Conservation (phyloP, 1,140 invertebrate genomes). For the Hormaphis cornu region DNA sequence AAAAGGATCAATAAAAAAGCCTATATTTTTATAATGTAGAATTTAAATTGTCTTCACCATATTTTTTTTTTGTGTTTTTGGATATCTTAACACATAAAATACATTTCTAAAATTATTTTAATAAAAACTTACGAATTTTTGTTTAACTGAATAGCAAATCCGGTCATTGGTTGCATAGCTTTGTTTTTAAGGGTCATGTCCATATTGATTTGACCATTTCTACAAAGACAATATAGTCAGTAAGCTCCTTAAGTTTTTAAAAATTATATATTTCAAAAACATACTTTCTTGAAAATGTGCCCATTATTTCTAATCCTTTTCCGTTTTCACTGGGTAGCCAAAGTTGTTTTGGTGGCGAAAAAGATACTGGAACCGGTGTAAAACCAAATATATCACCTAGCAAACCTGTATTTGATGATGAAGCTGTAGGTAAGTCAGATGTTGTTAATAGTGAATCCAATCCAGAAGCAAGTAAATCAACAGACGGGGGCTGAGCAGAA, state of each 20-base stretch:
- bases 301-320: constrained; percentile 94
- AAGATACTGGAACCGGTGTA: constrained; percentile 53
- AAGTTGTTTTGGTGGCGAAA: constrained; percentile 71
- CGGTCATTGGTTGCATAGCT: constrained; percentile 94
- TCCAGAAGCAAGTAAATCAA: constrained; percentile 70
- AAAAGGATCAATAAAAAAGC: too few relatives aligned
- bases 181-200: constrained; percentile 96
- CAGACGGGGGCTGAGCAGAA: constrained; percentile 41
- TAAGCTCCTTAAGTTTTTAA: constrained; percentile 13
- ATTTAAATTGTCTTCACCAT: too few relatives aligned
- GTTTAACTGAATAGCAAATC: constrained; percentile 96
- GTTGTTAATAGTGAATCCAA: constrained; percentile 66
- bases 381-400: constrained; percentile 88
- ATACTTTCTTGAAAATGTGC: constrained; percentile 78
- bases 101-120: background rate
- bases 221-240: constrained; percentile 39
- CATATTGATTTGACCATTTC: constrained; percentile 82
- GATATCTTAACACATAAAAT: background rate
- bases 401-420: constrained; percentile 55
- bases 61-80: too few relatives aligned
- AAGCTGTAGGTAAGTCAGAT: constrained; percentile 42
- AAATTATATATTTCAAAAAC: background rate
- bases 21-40: too few relatives aligned
- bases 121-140: constrained; percentile 64
- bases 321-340: constrained; percentile 93